Evolutionary conservation across 1,140 invertebrate species (phyloP).

Genomic region (Metaphire vulgaris): DNA sequence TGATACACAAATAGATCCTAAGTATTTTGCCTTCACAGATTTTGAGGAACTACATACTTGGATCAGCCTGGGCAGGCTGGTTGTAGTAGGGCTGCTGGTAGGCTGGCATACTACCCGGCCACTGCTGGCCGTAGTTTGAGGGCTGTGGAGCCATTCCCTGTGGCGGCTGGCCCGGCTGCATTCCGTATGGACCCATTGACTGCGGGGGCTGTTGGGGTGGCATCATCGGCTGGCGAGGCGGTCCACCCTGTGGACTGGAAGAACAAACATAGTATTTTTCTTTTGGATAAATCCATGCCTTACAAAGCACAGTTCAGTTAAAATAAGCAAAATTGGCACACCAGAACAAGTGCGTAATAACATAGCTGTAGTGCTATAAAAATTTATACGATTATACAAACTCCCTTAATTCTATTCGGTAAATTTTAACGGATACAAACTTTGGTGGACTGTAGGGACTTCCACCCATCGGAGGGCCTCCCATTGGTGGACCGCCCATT

Average conservation of each 20-base stretch:
- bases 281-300: no score
- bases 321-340: no score
- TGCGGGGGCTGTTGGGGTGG: not conserved
- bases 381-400: no score
- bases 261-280: no score
- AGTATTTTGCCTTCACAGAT: no score
- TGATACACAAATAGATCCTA: no score
- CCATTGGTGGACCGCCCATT: not conserved
- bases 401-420: no score
- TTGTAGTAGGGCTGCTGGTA: not conserved
- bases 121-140: not conserved
- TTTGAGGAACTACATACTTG: not conserved
- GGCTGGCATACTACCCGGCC: not conserved
- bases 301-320: no score
- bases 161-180: not conserved
- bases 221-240: not conserved
- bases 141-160: not conserved
- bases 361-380: no score
- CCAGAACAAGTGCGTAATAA: no score
- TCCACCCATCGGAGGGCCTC: not conserved
- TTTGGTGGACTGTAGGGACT: not conserved
- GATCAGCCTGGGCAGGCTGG: not conserved
- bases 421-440: no score
- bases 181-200: not conserved
- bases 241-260: not conserved